A percentile compares a stretch with the other conserved stretches of the same genome.
These are phyloP conservation scores for Eutrigla gurnardus DNA, from an alignment of 2,797 vertebrate genomes.

Conservation along the genomic window DNA sequence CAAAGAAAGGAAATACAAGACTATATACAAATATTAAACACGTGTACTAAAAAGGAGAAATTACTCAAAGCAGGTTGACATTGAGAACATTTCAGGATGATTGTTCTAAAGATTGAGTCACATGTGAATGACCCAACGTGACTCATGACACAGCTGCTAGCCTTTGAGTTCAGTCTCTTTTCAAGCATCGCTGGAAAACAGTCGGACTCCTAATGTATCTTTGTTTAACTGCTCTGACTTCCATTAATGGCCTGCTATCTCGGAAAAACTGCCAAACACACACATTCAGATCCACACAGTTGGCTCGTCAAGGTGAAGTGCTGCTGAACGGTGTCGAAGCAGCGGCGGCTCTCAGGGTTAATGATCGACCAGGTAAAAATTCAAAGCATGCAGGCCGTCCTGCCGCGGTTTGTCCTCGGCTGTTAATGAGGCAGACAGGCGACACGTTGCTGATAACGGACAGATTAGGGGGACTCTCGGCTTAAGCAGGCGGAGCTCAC, in stretches of 20 bases:
- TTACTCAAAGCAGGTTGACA: not conserved
- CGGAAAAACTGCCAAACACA: slow-evolving; percentile 1
- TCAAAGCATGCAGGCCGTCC: slow-evolving; percentile 32
- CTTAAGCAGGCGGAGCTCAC: slow-evolving; percentile 66
- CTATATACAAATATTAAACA: not conserved
- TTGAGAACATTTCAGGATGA: not conserved
- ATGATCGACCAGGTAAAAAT: slow-evolving; percentile 35
- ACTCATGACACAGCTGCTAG: not conserved
- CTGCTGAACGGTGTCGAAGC: not conserved
- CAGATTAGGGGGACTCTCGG: slow-evolving; percentile 9
- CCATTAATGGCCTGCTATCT: slow-evolving; percentile 24
- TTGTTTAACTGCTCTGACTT: slow-evolving; percentile 26
- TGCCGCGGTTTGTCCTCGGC: not conserved
- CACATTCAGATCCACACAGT: not conserved
- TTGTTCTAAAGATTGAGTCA: not conserved
- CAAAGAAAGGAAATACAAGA: not conserved
- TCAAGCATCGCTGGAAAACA: not conserved
- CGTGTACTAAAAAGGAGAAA: not conserved
- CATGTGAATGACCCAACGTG: not conserved
- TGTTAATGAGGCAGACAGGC: slow-evolving; percentile 22
- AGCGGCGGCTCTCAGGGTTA: slow-evolving; percentile 32
- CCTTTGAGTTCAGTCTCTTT: not conserved
- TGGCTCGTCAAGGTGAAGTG: slow-evolving; percentile 13
- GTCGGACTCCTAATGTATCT: not conserved
- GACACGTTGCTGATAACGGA: slow-evolving; percentile 5